phyloP scores from a whole-genome alignment of 1,140 invertebrate species.

The Pseudomyrmex concolor region DNA sequence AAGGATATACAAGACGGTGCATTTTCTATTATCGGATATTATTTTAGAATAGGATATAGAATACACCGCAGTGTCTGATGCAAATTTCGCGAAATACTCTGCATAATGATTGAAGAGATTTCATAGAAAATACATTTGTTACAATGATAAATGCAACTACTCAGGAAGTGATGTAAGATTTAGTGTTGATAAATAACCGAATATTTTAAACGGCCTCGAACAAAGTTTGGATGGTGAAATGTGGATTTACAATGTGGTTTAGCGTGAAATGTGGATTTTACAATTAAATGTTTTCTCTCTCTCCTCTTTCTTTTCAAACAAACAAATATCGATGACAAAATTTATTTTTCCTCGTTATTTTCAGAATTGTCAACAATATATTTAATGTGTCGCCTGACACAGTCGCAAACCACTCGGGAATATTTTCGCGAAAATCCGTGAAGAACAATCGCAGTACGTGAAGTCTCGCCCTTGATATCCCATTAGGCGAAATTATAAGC shows the following conservation, averaged over 20 bases:
- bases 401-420: background rate
- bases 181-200: background rate
- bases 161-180: background rate
- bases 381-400: background rate
- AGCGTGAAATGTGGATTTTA: too few species aligned
- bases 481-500: constrained; percentile 59
- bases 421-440: constrained; percentile 43
- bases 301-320: too few species aligned
- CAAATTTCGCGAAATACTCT: constrained; percentile 12
- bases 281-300: too few species aligned
- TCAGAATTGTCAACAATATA: background rate
- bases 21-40: constrained; percentile 21
- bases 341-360: background rate
- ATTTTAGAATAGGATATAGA: background rate
- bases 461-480: constrained; percentile 55
- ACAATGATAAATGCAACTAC: background rate
- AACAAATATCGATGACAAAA: too few species aligned
- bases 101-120: background rate
- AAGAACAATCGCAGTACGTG: constrained; percentile 21
- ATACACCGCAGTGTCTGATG: background rate
- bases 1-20: background rate
- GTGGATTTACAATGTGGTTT: too few species aligned
- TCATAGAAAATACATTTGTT: background rate
- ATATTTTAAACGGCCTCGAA: background rate
- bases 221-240: too few species aligned